Conservation (phyloP, 64 coral and sea anemone genomes). For the Hydrozoanthus tunicans region DNA sequence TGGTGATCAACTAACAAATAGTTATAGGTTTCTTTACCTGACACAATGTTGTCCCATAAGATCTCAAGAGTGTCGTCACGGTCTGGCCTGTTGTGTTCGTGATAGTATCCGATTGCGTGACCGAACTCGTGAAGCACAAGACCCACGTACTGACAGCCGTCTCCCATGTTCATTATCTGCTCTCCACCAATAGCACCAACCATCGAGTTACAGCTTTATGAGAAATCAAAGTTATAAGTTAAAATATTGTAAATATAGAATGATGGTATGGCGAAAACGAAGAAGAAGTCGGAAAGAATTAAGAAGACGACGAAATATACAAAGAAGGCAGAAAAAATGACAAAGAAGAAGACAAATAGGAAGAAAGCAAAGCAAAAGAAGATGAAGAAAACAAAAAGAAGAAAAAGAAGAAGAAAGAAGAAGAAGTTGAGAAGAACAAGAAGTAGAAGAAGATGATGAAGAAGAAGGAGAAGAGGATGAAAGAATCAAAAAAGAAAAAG, state of each 20-base stretch:
- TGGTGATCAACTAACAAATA: too few relatives aligned
- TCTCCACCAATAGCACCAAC: conserved; percentile 83
- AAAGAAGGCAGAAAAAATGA: background rate
- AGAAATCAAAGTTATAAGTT: too few relatives aligned
- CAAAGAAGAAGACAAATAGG: background rate
- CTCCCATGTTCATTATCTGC: conserved; percentile 79
- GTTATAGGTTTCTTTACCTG: conserved; percentile 18
- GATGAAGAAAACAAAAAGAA: background rate
- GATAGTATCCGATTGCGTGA: conserved; percentile 86
- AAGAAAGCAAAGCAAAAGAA: background rate
- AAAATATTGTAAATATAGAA: too few relatives aligned
- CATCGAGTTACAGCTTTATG: conserved; percentile 78
- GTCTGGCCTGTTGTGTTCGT: conserved; percentile 90
- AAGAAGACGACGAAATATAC: background rate
- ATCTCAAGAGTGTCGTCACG: conserved; percentile 69
- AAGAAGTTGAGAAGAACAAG: background rate
- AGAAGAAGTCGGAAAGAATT: background rate
- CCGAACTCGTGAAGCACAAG: conserved; percentile 88
- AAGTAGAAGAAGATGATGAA: background rate
- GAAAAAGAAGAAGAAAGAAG: background rate
- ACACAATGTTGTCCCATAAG: conserved; percentile 77
- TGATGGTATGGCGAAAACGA: too few relatives aligned
- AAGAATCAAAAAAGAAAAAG: too few relatives aligned
- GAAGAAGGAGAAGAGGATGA: background rate
- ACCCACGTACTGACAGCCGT: conserved; percentile 81